Base-by-base conservation (phyloP, 2,888 invertebrate species). In the Chirona hameri region DNA sequence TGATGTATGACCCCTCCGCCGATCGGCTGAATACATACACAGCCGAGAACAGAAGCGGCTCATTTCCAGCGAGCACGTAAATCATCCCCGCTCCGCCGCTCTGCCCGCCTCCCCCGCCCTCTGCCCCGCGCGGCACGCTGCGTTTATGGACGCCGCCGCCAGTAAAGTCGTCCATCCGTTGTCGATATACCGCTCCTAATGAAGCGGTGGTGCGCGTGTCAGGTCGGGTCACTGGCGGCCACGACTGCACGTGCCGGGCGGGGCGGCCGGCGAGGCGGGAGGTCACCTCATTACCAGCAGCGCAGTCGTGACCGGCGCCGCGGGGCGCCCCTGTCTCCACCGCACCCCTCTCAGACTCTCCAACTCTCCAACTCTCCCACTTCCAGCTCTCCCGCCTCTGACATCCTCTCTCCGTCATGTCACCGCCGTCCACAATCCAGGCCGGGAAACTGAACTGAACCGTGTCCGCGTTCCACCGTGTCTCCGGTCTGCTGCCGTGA, bases 21-120 rank as follows among this genome's bases (percentile, higher is more conserved):
- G 39, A 15, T 27, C 57, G 10, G 9, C 24, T 57, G 31, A 65
- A 82, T 91, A 92, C 0, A 72, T 18, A 72, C 92, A 91, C 1
- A 24, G 95, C 95, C 0, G 90, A 94, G 83, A 90, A 92, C 86
- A 94, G 93, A 85, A 94, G 94, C 87, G 94, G 93, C 0, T 85
- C 91, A 31, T 92, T 92, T 84, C 89, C 90, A 84, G 86, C 89
- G 65, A 89, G 89, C 0, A 89, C 90, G 5, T 88, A 90, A 39
- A 88, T 87, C 55, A 87, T 87, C 69, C 89, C 92, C 81, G 92
- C 91, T 86, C 86, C 52, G 18, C 52, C 90, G 83, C 89, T 92
- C 92, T 87, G 88, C 87, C 85, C 39, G 31, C 85, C 24, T 85
- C 52, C 83, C 10, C 85, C 83, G 84, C 86, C 84, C 89, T 89